A percentile compares a stretch with the other conserved stretches of the same genome.
phyloP scores from a whole-genome alignment of 2,113 vertebrate genomes.

The Prunella fulvescens region DNA sequence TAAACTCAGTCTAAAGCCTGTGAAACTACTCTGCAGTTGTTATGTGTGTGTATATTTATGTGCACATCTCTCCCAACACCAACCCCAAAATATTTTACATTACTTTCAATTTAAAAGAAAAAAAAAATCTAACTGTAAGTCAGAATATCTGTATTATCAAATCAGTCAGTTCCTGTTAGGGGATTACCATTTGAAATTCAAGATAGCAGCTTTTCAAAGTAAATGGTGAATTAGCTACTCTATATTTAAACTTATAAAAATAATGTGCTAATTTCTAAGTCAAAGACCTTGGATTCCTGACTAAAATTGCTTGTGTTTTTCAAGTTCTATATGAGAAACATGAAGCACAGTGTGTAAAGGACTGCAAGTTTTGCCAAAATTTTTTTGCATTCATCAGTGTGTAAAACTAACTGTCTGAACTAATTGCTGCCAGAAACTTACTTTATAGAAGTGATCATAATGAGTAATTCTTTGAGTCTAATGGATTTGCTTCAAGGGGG shows the following conservation, averaged over 20 bases:
- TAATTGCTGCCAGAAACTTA: conserved; percentile 40
- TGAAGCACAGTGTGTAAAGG: not conserved
- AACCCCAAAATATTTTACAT: not conserved
- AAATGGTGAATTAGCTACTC: not conserved
- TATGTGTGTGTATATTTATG: not conserved
- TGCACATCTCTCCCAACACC: not conserved
- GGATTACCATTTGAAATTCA: not conserved
- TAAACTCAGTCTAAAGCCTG: not conserved
- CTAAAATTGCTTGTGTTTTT: not conserved
- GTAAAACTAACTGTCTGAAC: conserved; percentile 23
- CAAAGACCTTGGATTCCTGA: not conserved
- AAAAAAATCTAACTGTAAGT: not conserved
- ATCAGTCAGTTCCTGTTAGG: not conserved
- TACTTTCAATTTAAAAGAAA: not conserved
- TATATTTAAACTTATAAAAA: not conserved
- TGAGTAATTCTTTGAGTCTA: conserved; percentile 30
- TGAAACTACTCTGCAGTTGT: not conserved
- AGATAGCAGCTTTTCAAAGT: not conserved
- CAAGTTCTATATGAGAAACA: not conserved
- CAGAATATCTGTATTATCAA: not conserved
- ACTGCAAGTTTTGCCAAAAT: not conserved
- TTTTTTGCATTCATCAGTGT: conserved; percentile 13
- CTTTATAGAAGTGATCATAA: conserved; percentile 25
- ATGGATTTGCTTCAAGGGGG: conserved; percentile 4
- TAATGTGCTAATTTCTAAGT: not conserved